Base-by-base conservation (phyloP, 2,888 invertebrate genomes). In the Achlya flavicornis region DNA sequence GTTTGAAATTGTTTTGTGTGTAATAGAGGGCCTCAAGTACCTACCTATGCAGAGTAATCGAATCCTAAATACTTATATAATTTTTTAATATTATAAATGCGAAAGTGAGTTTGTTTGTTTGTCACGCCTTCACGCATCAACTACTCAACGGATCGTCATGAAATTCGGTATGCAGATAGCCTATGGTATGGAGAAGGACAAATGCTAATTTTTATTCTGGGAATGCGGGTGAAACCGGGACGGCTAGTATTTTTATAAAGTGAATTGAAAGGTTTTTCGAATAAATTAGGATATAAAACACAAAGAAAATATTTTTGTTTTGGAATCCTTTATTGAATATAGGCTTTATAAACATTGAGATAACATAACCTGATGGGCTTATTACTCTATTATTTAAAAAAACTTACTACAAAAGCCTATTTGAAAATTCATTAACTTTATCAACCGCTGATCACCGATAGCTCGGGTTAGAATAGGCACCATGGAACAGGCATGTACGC, bases 381-480 rank as follows among this genome's bases (percentile, higher is more conserved):
- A 26, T 26, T 26, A 26, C 26, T 26, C 26, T 43, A 6, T 11
- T 43, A 43, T 43, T 43, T 35, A 46, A 4, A 4, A 14, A 4
- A 14, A n/a, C 3, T 10, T 16, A 14, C 14, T 10, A 19, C 19
- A 19, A 16, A 53, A 53, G 19, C 53, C 53, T 19, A 53, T 19
- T 53, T 53, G 3, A 48, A 48, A 48, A 46, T 6, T 14, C 12
- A 14, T 14, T 1, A 6, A 43, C 43, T 48, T 6, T 0, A 48
- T 48, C 10, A 48, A 43, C 43, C 41, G 14, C 16, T 19, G 10
- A 19, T 53, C 41, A 57, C 57, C 63, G 62, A 64, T 66, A 61
- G 35, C 65, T 66, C 19, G 81, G 81, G 12, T 63, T 69, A 0
- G 80, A 75, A 61, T 71, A 84, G 0, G 74, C 74, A 2, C 78